These are phyloP conservation scores for Chrysotoxum bicinctum DNA, from an alignment of 2,888 invertebrate species.

Conservation along the genomic window DNA sequence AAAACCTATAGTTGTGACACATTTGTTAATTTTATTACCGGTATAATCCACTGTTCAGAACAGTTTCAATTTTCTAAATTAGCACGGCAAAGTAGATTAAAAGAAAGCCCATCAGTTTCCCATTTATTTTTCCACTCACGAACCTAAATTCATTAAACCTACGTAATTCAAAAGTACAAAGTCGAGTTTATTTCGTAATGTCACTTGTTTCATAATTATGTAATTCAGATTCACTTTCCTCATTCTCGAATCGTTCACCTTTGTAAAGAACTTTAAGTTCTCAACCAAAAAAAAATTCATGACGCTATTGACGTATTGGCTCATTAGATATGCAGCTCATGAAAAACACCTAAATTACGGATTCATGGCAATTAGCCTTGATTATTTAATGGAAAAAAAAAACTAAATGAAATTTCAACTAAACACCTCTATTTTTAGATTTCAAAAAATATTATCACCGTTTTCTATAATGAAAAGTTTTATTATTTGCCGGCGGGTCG, in stretches of 20 bases:
- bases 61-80: too few species aligned
- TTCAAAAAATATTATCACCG: neutral
- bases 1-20: too few species aligned
- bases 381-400: neutral
- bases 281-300: neutral
- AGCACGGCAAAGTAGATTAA: too few species aligned
- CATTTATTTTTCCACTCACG: neutral
- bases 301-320: neutral
- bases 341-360: neutral
- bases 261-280: neutral
- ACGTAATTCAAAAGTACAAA: neutral
- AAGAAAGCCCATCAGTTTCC: too few species aligned
- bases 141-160: neutral
- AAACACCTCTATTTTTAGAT: neutral
- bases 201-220: neutral
- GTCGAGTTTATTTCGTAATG: neutral
- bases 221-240: neutral
- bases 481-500: neutral
- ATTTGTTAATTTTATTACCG: too few species aligned
- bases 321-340: neutral
- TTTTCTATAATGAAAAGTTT: neutral
- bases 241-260: neutral
- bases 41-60: too few species aligned
- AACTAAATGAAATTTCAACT: neutral
- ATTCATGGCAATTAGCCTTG: neutral